Evolutionary conservation across 1,140 invertebrate genomes (phyloP).

Genomic region (Pachypsylla venusta): DNA sequence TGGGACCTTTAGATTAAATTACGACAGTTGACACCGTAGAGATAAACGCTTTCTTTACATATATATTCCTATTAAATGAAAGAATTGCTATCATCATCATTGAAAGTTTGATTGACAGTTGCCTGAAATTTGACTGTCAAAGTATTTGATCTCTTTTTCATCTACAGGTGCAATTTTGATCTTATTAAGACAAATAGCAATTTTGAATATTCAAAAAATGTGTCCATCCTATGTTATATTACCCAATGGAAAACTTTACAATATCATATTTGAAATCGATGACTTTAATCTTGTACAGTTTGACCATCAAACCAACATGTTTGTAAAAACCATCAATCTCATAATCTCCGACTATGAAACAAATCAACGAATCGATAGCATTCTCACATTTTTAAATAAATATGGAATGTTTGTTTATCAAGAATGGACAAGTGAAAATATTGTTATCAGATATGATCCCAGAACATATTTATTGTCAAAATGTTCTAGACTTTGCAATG

Average conservation of each 20-base stretch:
- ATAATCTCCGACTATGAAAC: neutral
- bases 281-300: neutral
- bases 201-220: neutral
- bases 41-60: too few species aligned
- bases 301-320: neutral
- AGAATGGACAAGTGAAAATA: neutral
- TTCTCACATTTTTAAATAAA: neutral
- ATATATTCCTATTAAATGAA: too few species aligned
- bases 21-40: too few species aligned
- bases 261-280: neutral
- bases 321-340: neutral
- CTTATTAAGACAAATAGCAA: neutral
- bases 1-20: too few species aligned
- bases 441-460: neutral
- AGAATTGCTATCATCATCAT: too few species aligned
- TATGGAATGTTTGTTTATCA: constrained; percentile 3
- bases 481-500: neutral
- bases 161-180: too few species aligned
- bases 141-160: too few species aligned
- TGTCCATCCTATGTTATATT: neutral
- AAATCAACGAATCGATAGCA: neutral
- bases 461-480: neutral
- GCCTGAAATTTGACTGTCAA: too few species aligned
- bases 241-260: neutral
- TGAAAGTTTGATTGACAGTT: too few species aligned